Base-by-base conservation (phyloP, 2,888 invertebrate species). In the Abrostola triplasia region DNA sequence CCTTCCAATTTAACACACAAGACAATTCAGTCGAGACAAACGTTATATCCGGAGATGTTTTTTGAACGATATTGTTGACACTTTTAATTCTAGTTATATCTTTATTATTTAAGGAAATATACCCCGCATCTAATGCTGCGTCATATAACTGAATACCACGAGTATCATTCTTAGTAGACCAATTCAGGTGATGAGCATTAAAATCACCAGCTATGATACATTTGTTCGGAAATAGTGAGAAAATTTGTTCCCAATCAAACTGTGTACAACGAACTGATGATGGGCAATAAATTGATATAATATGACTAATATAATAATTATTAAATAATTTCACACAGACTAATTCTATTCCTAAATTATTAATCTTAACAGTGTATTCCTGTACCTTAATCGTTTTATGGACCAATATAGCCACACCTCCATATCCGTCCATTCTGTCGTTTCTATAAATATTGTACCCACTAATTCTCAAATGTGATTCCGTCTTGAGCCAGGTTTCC, bases 231-330 rank as follows among this genome's bases (percentile, higher is more conserved):
- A 10, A 41, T 5, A 10, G 4, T 9, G 41, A 41, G 11, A 41
- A 41, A 5, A 41, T 41, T 10, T 41, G 41, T 41, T 41, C 41
- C 41, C 41, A 41, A 10, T 41, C 41, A 41, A 10, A 9, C 9
- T 41, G 41, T 41, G 10, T 41, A 41, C 41, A 10, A 4, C 41
- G 41, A 10, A 10, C 11, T 11, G 41, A 41, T 41, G 41, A 41
- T 0, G 64, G 64, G 13, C 59, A 64, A 40, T 40, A 40, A 7
- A 40, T 40, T 10, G 40, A 40, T 7, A 40, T 10, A 40, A 40
- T 40, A 40, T 40, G 40, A 40, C 40, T 40, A 40, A 40, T 40
- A 40, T 40, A 40, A 40, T 10, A 11, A 11, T 40, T 40, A 40
- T 40, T 10, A 40, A 40, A 40, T 10, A 40, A 40, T 40, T 40